Percentiles rank a stretch among this genome's conserved stretches.
phyloP scores from a whole-genome alignment of 2,888 invertebrate genomes.

The Scaptomyza cyrtandrae region DNA sequence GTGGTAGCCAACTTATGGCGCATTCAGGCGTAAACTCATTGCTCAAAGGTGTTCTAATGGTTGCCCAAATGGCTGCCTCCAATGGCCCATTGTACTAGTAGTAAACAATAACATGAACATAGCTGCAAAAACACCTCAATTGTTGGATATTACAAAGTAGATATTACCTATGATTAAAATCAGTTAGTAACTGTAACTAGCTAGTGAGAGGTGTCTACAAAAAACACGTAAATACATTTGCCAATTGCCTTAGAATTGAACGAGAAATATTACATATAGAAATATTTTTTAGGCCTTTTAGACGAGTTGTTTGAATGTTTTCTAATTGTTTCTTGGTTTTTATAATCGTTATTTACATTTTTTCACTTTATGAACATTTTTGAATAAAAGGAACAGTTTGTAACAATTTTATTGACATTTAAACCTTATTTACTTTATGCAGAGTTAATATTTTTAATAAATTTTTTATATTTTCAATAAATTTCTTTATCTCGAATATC shows the following conservation, averaged over 20 bases:
- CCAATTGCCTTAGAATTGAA: conserved; percentile 32
- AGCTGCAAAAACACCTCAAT: conserved; percentile 15
- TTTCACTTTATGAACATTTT: background rate
- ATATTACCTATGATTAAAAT: conserved; percentile 24
- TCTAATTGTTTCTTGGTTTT: too few relatives aligned
- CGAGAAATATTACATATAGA: background rate
- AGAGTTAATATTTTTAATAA: too few relatives aligned
- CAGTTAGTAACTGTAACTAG: conserved; percentile 15
- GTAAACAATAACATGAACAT: conserved; percentile 3
- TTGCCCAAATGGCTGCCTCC: conserved; percentile 64
- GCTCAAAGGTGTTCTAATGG: conserved; percentile 74
- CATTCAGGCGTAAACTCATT: conserved; percentile 67
- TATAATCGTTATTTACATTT: background rate
- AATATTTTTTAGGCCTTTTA: conserved; percentile 3
- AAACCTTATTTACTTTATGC: too few relatives aligned
- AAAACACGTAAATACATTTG: conserved; percentile 24
- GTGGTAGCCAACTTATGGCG: conserved; percentile 26
- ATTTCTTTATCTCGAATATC: too few relatives aligned
- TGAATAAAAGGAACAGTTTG: too few relatives aligned
- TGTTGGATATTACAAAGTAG: conserved; percentile 37
- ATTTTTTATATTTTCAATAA: too few relatives aligned
- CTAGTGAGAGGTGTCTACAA: conserved; percentile 29
- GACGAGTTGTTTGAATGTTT: background rate
- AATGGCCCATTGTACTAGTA: conserved; percentile 26
- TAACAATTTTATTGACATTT: too few relatives aligned